A percentile compares a stretch with the other conserved stretches of the same genome.
phyloP scores from a whole-genome alignment of 2,888 invertebrate genomes.

The Crepidodera aurea region DNA sequence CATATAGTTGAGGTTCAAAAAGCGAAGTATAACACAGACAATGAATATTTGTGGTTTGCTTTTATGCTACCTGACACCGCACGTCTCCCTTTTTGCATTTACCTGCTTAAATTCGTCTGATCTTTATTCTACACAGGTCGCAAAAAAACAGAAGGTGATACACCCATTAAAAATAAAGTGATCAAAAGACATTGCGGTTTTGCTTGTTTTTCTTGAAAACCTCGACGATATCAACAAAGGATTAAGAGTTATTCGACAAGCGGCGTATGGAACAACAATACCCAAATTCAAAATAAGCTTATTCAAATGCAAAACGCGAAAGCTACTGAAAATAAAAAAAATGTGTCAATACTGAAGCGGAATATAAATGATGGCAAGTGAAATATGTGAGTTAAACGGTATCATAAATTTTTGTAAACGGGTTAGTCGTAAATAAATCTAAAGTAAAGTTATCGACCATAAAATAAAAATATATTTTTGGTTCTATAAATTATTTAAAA shows the following conservation, averaged over 20 bases:
- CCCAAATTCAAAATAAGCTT: background rate
- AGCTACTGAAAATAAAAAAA: constrained; percentile 11
- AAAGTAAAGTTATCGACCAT: too few relatives aligned
- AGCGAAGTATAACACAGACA: too few relatives aligned
- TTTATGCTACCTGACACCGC: too few relatives aligned
- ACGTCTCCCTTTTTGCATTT: too few relatives aligned
- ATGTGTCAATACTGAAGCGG: constrained; percentile 11
- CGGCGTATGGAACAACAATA: background rate
- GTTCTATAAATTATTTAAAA: too few relatives aligned
- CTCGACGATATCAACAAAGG: background rate
- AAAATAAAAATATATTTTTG: too few relatives aligned
- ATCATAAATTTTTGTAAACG: background rate
- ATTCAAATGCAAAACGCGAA: constrained; percentile 13
- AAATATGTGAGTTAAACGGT: background rate
- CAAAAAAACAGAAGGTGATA: background rate
- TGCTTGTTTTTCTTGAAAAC: background rate
- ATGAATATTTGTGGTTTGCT: too few relatives aligned
- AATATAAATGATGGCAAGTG: background rate
- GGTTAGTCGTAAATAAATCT: background rate
- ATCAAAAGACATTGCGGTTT: background rate
- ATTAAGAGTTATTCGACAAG: background rate
- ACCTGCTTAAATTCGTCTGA: too few relatives aligned
- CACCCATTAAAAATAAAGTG: background rate
- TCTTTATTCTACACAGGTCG: too few relatives aligned
- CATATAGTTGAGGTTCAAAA: too few relatives aligned